Base-by-base conservation (phyloP, 2,113 vertebrate genomes). In the Neolamprologus kungweensis region DNA sequence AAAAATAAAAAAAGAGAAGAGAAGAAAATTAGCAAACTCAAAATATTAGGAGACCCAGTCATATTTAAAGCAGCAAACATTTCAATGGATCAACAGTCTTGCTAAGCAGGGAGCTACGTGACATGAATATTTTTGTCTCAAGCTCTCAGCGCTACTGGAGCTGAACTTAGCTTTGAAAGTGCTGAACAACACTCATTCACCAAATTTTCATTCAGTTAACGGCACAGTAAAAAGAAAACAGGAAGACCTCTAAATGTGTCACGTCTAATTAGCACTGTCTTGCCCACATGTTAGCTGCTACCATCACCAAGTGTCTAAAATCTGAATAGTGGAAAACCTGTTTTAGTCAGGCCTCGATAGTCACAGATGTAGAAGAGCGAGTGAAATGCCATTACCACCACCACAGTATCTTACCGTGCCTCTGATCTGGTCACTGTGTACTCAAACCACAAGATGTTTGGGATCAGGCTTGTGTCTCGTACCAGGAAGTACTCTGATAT, bases 401-500 rank as follows among this genome's bases (percentile, higher is more conserved):
- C 6, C n/a, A 19, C 6, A 28, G 16, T 4, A 9, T 2, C 96
- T 97, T 93, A 99, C 99, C 99, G 98, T 87, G 99, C 98, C 96
- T 99, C 99, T 96, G 98, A 97, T 96, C 99, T 97, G 12, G 98
- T 99, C 83, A 99, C 98, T 75, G 99, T 99, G 91, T 99, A 99
- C 90, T 99, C 99, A 95, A 99, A 99, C 99, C 99, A 99, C 90
- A 99, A 95, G 85, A 99, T 99, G 63, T 99, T 99, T 71, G 99
- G 99, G 89, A 99, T 99, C 95, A 99, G 97, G 95, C 99, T 99
- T 33, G 99, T 99, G 94, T 99, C 99, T 93, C 99, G 97, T 93
- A 99, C 98, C 94, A 99, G 96, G 95, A 99, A 98, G 96, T 99
- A 99, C 96, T 99, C 99, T 47, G 98, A 98, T 92, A 99, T 93